These are phyloP conservation scores for Trichoplusia ni DNA, from an alignment of 1,140 invertebrate species.

Conservation along the genomic window DNA sequence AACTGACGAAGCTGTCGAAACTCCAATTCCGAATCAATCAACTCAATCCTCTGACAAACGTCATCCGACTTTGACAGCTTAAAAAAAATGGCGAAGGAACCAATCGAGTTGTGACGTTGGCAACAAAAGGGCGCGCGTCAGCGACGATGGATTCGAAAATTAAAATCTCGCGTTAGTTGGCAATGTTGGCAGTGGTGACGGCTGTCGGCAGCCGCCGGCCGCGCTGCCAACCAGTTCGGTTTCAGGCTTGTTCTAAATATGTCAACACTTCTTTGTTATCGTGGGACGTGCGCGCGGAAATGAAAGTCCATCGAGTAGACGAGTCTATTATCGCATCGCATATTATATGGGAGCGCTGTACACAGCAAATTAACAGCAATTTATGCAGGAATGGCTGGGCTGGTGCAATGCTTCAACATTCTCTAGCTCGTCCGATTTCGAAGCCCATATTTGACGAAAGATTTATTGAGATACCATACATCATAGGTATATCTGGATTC, in stretches of 20 bases:
- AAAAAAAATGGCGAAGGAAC: constrained; percentile 67
- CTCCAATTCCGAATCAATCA: constrained; percentile 40
- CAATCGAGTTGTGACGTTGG: constrained; percentile 72
- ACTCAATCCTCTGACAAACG: constrained; percentile 54
- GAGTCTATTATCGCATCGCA: constrained; percentile 66
- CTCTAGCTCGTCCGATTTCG: too few relatives aligned
- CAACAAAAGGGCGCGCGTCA: constrained; percentile 71
- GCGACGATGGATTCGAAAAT: constrained; percentile 77
- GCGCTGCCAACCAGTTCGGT: constrained; percentile 66
- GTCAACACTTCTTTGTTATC: constrained; percentile 80
- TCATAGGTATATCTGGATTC: too few relatives aligned
- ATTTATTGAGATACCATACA: too few relatives aligned
- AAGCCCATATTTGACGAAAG: not conserved
- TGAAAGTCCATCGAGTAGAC: constrained; percentile 76
- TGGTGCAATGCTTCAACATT: too few relatives aligned
- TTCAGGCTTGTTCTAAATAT: constrained; percentile 81
- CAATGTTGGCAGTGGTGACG: constrained; percentile 62
- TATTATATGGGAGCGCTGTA: constrained; percentile 57
- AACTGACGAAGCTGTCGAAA: constrained; percentile 46
- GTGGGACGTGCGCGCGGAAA: constrained; percentile 74
- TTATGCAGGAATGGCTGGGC: constrained; percentile 5
- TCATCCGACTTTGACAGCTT: constrained; percentile 63
- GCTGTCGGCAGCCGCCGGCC: constrained; percentile 54
- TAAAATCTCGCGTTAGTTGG: constrained; percentile 73
- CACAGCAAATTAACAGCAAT: constrained; percentile 44